A percentile compares a stretch with the other conserved stretches of the same genome.
Conservation (phyloP, 2,797 vertebrate species). For the Danionella dracula region DNA sequence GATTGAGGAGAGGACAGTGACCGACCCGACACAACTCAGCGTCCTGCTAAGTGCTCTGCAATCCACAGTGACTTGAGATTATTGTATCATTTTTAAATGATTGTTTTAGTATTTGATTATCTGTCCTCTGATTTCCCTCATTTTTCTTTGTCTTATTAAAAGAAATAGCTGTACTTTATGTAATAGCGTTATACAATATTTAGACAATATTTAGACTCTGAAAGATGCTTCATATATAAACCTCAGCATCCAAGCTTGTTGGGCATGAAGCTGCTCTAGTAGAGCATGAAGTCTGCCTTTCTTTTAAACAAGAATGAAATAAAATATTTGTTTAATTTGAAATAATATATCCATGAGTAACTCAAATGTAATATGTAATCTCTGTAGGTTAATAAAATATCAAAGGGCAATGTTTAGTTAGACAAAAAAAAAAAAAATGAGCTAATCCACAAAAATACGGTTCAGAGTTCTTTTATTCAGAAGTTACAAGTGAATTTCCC, state of each 20-base stretch:
- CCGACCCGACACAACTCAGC: slow-evolving; percentile 12
- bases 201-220: background rate
- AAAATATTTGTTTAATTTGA: no score
- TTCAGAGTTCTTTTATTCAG: no score
- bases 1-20: slow-evolving; percentile 30
- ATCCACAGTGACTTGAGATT: slow-evolving; percentile 25
- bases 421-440: no score
- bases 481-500: background rate
- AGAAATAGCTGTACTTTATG: background rate
- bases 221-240: background rate
- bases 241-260: background rate
- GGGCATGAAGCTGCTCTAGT: no score
- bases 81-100: slow-evolving; percentile 24
- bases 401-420: no score
- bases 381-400: no score
- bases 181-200: slow-evolving; percentile 1
- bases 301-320: no score
- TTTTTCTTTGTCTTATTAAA: slow-evolving; percentile 34
- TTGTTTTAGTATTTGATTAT: slow-evolving; percentile 35
- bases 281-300: no score
- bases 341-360: no score
- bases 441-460: no score
- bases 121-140: slow-evolving; percentile 21
- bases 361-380: no score
- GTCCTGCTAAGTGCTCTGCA: slow-evolving; percentile 20